Evolutionary conservation across 2,888 invertebrate genomes (phyloP), one percentile per base, ranked within the genome.

Genomic region (Hyalella azteca): DNA sequence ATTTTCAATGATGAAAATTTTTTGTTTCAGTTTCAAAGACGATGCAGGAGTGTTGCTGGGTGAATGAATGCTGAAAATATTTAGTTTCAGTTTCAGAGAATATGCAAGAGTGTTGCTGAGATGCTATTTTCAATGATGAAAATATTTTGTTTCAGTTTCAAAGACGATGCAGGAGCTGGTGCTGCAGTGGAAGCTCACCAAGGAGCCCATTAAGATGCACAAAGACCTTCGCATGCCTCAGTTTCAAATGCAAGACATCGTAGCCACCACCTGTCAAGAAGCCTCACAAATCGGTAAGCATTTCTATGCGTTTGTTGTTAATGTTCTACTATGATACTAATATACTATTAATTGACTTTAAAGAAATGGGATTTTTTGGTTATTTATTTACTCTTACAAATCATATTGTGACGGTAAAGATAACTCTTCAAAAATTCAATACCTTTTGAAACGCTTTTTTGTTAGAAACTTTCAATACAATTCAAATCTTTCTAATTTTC

Each of bases 141-240:
- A n/a, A 15, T 7, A 1, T 11, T 36, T 39, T 0, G 49, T 86
- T 86, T 26, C 85, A 89, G 89, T 89, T 87, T 89, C 89, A 2
- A 89, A 89, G 85, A 89, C 89, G 1, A 88, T 88, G 39, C 88
- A 88, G 84, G 89, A 89, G 85, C 86, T 89, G 22, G 86, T 87
- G 39, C 85, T 89, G 79, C 87, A 87, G 59, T 89, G 89, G 89
- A 88, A 88, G 79, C 32, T 13, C 1, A 86, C 86, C 0, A 85
- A 86, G 59, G 86, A 88, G 77, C 88, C 89, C 1, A 87, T 89
- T 4, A 88, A 87, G 48, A 88, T 89, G 86, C 88, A 88, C 41
- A 87, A 88, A 83, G 87, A 88, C 40, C 85, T 89, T 48, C 87
- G 88, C 80, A 88, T 89, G 87, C 89, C 89, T 4, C 89, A 89